phyloP scores from a whole-genome alignment of 92 coral and sea anemone genomes.

The Galaxea fascicularis region DNA sequence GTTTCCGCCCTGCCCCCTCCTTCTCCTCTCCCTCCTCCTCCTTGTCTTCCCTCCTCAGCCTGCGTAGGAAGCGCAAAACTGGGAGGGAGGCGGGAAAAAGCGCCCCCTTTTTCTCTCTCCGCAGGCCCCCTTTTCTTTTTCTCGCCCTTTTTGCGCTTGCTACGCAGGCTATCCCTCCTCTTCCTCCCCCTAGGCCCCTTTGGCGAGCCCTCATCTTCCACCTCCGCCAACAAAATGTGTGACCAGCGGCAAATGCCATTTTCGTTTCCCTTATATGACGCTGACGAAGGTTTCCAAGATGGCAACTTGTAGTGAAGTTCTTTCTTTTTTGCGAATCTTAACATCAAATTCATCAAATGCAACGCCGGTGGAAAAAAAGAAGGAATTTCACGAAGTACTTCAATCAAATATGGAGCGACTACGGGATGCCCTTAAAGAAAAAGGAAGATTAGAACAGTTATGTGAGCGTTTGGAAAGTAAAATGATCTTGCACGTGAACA shows the following conservation, averaged over 20 bases:
- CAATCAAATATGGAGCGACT: conserved; percentile 20
- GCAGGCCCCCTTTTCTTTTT: too few species aligned
- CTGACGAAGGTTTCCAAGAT: neutral
- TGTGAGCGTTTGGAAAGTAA: conserved; percentile 8
- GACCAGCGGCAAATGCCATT: neutral
- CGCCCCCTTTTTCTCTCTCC: too few species aligned
- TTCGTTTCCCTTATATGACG: neutral
- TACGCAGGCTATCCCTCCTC: too few species aligned
- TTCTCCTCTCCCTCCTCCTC: neutral
- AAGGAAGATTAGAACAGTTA: neutral
- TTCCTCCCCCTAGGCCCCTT: too few species aligned
- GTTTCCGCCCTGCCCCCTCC: too few species aligned
- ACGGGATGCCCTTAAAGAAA: neutral
- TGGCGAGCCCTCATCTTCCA: too few species aligned
- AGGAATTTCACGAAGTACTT: conserved; percentile 25
- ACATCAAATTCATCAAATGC: conserved; percentile 22
- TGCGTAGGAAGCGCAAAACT: too few species aligned
- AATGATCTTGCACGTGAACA: conserved; percentile 7
- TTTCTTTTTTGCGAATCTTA: conserved; percentile 20
- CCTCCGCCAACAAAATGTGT: too few species aligned
- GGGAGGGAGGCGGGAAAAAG: too few species aligned
- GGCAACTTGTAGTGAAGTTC: conserved; percentile 7
- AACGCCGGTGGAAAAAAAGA: neutral
- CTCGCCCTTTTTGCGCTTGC: too few species aligned
- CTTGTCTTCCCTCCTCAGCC: too few species aligned